These are phyloP conservation scores for Hypocryptadius cinnamomeus DNA, from an alignment of 2,113 vertebrate species.

Conservation along the genomic window DNA sequence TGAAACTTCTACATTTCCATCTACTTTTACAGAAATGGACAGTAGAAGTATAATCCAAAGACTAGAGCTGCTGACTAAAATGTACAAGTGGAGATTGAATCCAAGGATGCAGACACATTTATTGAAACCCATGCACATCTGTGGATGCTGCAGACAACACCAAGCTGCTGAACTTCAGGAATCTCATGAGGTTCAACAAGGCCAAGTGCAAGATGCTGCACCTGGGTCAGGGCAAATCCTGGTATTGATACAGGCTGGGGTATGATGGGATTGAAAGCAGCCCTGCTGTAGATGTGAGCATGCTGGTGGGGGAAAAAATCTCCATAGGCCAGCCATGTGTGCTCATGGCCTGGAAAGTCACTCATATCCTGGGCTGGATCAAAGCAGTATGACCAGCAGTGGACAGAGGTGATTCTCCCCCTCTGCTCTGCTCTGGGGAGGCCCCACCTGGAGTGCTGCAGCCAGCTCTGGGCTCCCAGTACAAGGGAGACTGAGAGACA, in stretches of 20 bases:
- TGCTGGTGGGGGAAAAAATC: neutral
- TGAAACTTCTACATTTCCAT: neutral
- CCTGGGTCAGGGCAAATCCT: neutral
- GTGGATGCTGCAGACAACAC: neutral
- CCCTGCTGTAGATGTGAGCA: fast-evolving
- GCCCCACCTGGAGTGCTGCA: neutral
- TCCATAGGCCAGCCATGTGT: neutral
- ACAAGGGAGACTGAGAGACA: neutral
- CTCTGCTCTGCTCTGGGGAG: fast-evolving
- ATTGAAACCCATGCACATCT: neutral
- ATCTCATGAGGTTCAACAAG: neutral
- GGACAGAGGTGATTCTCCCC: neutral
- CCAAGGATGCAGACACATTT: neutral
- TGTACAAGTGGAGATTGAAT: fast-evolving
- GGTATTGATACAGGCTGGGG: neutral
- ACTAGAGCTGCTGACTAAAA: neutral
- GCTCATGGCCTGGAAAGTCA: neutral
- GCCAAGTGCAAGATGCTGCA: neutral
- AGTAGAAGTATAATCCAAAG: neutral
- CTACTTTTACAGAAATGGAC: neutral
- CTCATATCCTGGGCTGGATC: too few species aligned
- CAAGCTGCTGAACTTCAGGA: neutral
- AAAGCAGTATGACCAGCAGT: neutral
- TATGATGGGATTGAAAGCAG: neutral
- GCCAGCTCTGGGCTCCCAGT: neutral